Percentiles rank a stretch among this genome's conserved stretches.
Evolutionary conservation across 2,113 vertebrate genomes (phyloP).

Genomic region (Serinus canaria): DNA sequence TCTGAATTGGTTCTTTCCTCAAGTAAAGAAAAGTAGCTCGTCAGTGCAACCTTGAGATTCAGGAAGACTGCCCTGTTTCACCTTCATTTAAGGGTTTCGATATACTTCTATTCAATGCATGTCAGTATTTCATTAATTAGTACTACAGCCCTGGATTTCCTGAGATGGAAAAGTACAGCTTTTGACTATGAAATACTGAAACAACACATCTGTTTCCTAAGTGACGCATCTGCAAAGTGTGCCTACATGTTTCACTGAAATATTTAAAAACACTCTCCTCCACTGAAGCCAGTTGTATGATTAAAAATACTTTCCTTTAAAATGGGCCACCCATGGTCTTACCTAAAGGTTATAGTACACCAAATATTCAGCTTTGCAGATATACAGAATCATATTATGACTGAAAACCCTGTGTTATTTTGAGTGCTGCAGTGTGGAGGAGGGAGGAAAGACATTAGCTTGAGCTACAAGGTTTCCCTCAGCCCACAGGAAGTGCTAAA

Average conservation of each 20-base stretch:
- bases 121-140: not conserved
- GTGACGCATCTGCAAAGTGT: not conserved
- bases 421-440: not conserved
- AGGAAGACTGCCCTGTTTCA: not conserved
- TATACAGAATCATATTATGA: not conserved
- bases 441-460: not conserved
- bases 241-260: not conserved
- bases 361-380: not conserved
- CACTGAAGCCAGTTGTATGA: not conserved
- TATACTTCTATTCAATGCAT: not conserved
- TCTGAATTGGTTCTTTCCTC: not conserved
- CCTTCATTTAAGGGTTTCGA: not conserved
- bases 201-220: constrained; percentile 27
- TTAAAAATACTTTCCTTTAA: not conserved
- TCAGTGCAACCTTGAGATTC: not conserved
- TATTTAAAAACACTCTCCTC: not conserved
- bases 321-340: not conserved
- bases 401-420: not conserved
- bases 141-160: not conserved
- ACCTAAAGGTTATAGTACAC: not conserved
- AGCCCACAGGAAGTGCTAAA: constrained; percentile 64
- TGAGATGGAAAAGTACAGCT: constrained; percentile 27
- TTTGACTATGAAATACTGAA: not conserved
- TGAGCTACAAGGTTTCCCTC: not conserved
- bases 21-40: not conserved